Evolutionary conservation across 2,113 vertebrate genomes (phyloP).

Genomic region (Pampusana beccarii): DNA sequence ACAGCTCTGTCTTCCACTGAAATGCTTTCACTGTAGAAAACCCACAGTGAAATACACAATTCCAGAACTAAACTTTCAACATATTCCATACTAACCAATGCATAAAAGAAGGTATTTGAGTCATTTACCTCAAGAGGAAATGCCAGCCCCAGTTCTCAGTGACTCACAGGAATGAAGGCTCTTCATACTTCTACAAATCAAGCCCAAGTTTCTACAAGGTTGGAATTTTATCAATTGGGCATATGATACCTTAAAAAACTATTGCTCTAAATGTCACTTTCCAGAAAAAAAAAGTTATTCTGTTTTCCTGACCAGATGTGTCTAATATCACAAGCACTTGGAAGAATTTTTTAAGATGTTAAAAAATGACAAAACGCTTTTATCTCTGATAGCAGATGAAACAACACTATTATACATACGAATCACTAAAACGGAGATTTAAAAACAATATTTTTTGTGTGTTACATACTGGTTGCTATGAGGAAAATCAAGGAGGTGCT

Average conservation of each 20-base stretch:
- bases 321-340: background rate
- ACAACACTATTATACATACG: background rate
- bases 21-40: background rate
- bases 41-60: background rate
- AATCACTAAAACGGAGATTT: background rate
- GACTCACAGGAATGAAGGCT: background rate
- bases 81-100: background rate
- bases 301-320: background rate
- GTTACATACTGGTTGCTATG: slow-evolving; percentile 95
- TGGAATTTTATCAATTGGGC: background rate
- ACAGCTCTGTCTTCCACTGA: background rate
- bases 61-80: background rate
- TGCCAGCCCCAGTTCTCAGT: background rate
- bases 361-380: background rate
- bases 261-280: background rate
- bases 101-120: background rate
- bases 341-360: background rate
- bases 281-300: background rate
- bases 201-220: background rate
- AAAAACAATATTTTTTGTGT: background rate
- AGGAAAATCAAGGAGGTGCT: slow-evolving; percentile 96
- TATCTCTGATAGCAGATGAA: background rate
- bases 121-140: background rate
- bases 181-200: background rate
- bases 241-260: background rate